Conservation (phyloP, 1,140 invertebrate species). For the Philotrypesis tridentata region DNA sequence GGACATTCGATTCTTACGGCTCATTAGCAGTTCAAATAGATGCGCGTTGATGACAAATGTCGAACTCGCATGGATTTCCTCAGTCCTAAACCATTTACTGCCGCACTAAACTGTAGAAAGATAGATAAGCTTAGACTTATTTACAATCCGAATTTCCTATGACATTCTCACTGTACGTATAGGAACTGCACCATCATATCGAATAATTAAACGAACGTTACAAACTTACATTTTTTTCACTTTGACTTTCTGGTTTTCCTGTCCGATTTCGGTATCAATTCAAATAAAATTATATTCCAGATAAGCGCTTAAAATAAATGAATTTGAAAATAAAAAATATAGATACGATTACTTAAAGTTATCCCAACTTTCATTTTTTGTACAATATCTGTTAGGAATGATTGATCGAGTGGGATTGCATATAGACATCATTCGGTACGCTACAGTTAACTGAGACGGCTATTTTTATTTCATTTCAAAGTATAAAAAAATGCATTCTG, state of each 20-base stretch:
- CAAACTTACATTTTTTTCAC: neutral
- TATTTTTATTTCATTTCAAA: conserved; percentile 4
- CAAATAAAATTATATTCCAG: neutral
- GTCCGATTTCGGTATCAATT: neutral
- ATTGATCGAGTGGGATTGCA: neutral
- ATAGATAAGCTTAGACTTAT: conserved; percentile 34
- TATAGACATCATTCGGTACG: neutral
- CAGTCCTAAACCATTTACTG: conserved; percentile 35
- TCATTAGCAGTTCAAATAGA: conserved; percentile 50
- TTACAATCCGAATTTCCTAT: conserved; percentile 41
- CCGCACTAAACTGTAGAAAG: conserved; percentile 38
- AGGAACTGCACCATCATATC: neutral
- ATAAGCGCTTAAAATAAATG: neutral
- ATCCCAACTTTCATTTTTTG: neutral
- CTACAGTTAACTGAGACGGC: neutral
- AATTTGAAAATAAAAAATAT: neutral
- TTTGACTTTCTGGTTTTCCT: neutral
- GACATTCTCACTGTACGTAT: neutral
- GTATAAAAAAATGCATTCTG: conserved; percentile 18
- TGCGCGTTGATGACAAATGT: conserved; percentile 48
- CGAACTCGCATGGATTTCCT: conserved; percentile 20
- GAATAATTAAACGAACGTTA: neutral
- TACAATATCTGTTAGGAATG: conserved; percentile 2
- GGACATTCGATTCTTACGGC: conserved; percentile 39
- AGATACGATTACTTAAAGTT: neutral